Evolutionary conservation across 2,113 vertebrate species (phyloP), one percentile per base, ranked within the genome.

Genomic region (Oryzias javanicus): DNA sequence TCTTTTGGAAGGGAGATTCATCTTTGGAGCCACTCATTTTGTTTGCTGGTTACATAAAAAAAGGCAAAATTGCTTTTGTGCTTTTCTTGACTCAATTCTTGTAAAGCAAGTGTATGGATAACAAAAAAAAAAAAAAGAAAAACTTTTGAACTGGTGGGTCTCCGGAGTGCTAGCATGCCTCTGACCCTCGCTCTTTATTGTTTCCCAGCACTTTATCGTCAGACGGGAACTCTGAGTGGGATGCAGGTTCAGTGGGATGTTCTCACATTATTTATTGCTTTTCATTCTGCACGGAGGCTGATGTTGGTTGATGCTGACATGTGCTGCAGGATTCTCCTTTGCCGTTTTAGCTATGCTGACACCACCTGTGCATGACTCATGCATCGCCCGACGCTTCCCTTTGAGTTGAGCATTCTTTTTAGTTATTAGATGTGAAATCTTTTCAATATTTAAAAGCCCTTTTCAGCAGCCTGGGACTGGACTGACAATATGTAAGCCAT

Each of bases 71-170:
- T 35, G 8, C 2, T 3, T 12, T 12, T 35, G 35, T 35, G 35
- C 12, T 12, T 10, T 12, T 35, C 7, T 35, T 12, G 10, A 35
- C 35, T 35, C 10, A 35, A 35, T 2, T 12, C 12, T 2, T 35
- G 35, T 3, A 35, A 56, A 67, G 68, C 45, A 66, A 54, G 58
- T 65, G 66, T 79, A 59, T 70, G 46, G 50, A 55, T 75, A 70
- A 72, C 85, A 72, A 86, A 72, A 80, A 76, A 89, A 67, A 45
- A 72, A 49, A 61, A 76, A 76, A 86, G 66, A 78, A 79, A 68
- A 60, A 16, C 46, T 48, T 46, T 20, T 80, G 42, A 74, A 74
- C 80, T 70, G 25, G 4, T 25, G 51, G 50, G 46, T 64, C 79
- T 76, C 64, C 47, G 19, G 64, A 74, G 76, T 56, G 56, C 4